A percentile compares a stretch with the other conserved stretches of the same genome.
Evolutionary conservation across 2,113 vertebrate species (phyloP).

Genomic region (Chaetura pelagica): DNA sequence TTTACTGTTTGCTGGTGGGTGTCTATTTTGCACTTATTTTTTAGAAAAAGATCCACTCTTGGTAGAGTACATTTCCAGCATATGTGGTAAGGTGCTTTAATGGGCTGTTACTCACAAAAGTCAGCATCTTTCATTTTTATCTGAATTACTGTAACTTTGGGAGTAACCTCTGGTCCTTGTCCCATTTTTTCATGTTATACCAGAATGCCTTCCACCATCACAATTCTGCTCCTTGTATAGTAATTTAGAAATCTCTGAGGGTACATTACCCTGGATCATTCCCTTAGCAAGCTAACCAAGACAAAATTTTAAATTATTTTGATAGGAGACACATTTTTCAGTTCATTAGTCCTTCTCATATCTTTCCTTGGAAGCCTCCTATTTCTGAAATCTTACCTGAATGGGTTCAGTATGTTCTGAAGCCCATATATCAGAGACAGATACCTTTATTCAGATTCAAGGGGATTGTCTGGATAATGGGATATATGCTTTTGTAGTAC

Average conservation of each 20-base stretch:
- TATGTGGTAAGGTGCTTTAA: background rate
- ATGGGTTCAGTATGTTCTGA: background rate
- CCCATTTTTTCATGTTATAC: background rate
- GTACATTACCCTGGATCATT: background rate
- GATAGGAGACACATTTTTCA: background rate
- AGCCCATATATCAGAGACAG: background rate
- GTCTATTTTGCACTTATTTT: background rate
- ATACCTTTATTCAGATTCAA: background rate
- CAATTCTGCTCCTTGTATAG: background rate
- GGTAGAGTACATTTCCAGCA: background rate
- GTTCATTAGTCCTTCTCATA: background rate
- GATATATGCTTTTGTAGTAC: background rate
- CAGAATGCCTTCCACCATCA: background rate
- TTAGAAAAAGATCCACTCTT: background rate
- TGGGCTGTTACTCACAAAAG: background rate
- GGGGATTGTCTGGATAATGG: background rate
- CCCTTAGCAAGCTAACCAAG: background rate
- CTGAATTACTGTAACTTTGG: background rate
- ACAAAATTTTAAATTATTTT: background rate
- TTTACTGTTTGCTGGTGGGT: background rate
- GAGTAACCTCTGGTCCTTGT: background rate
- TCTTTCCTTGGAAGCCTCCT: background rate
- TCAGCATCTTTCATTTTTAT: background rate
- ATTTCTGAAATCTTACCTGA: slow-evolving; percentile 6
- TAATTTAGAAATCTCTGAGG: background rate